Base-by-base conservation (phyloP, 1,140 invertebrate genomes). In the Chrysoperla carnea region DNA sequence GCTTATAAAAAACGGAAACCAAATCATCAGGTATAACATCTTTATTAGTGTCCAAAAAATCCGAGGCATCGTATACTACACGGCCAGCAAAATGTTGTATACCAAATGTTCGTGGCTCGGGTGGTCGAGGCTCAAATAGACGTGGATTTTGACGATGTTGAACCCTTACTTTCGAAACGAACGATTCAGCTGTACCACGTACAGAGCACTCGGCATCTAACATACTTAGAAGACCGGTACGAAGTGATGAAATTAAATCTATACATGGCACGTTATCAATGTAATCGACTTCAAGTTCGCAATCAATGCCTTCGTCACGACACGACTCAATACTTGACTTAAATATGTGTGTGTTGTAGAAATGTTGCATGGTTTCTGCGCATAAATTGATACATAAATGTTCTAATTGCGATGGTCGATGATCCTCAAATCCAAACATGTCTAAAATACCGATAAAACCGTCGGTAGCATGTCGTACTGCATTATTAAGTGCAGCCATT, bases 311-410 rank as follows among this genome's bases (percentile, higher is more conserved):
- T 68, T 95, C 91, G 57, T 94, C 90, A 42, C 84, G 69, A 55
- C 89, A 92, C 36, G 89, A 89, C 62, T 94, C 89, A 45, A 91
- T 86, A 41, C 84, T 86, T 6, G 84, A 88, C 63, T 93, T 94
- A 63, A 95, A 94, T 45, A 93, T 89, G 60, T 94, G 89, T 29
- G 88, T 94, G 58, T 93, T 94, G 67, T 94, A 95, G 60, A 94
- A 94, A 61, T 94, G 89, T 56, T 95, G 90, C 85, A 95, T 92
- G 12, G 90, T 93, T 66, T 96, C 91, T 0, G 90, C 88, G 61
- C 89, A 94, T 36, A 95, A 63, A 63, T 95, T 94, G 50, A 92
- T 90, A 62, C 90, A 95, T 12, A 95, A 64, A 57, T 94, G 90
- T 58, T 94, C 90, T 48, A 95, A 66, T 51, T 89, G 85, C 51